Conservation (phyloP, 2,797 vertebrate genomes). For the Pseudopleuronectes americanus region DNA sequence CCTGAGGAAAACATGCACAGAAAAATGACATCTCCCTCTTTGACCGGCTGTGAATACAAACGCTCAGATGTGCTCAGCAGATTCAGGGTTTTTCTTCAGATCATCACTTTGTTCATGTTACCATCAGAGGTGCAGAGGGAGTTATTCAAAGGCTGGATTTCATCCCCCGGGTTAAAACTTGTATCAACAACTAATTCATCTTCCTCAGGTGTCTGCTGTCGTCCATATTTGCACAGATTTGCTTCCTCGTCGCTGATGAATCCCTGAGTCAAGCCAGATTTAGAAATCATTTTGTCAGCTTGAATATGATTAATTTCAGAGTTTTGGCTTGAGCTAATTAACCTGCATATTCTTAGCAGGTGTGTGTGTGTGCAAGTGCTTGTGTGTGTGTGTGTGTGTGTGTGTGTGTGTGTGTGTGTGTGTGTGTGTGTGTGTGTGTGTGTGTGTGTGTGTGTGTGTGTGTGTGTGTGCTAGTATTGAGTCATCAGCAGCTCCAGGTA, state of each 20-base stretch:
- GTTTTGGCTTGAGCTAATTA: slow-evolving; percentile 6
- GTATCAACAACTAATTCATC: slow-evolving; percentile 27
- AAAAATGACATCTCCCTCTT: slow-evolving; percentile 26
- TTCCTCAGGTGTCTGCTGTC: not conserved
- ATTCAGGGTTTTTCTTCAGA: slow-evolving; percentile 14
- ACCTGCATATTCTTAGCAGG: slow-evolving; percentile 18
- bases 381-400: not conserved
- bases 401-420: not conserved
- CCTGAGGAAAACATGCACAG: slow-evolving; percentile 48
- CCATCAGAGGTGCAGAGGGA: slow-evolving; percentile 17
- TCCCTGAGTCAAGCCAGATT: not conserved
- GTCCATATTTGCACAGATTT: slow-evolving; percentile 21
- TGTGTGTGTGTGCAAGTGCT: not conserved
- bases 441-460: too few species aligned
- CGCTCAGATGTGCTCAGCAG: slow-evolving; percentile 14
- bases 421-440: not conserved
- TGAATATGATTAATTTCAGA: not conserved
- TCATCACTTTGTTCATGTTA: slow-evolving; percentile 29
- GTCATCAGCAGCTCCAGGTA: slow-evolving; percentile 72
- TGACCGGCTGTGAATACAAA: slow-evolving; percentile 29
- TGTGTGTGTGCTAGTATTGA: slow-evolving; percentile 44
- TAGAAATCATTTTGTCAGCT: not conserved
- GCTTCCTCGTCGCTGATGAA: not conserved
- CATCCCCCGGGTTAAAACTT: slow-evolving; percentile 38
- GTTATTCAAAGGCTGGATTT: slow-evolving; percentile 24